Evolutionary conservation across 2,888 invertebrate genomes (phyloP), one percentile per base, ranked within the genome.

Genomic region (Coenonympha arcania): DNA sequence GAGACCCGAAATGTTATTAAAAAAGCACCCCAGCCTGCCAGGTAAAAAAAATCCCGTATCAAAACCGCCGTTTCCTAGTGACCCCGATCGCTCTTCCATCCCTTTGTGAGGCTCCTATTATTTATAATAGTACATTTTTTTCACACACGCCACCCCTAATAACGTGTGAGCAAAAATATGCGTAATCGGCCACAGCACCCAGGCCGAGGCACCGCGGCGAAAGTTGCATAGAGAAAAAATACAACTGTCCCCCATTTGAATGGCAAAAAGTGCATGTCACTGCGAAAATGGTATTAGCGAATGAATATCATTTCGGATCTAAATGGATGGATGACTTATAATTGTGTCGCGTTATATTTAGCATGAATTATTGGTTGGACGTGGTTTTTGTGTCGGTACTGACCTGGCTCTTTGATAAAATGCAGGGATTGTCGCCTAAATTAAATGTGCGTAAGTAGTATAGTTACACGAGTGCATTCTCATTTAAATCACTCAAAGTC

Each of bases 11-110:
- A 72, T 72, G 72, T 69, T 71, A 71, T 81, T 84, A 85, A 83
- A 82, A 73, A 69, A 69, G 73, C 28, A 22, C 82, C 83, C 76
- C 68, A 71, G 72, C 71, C 69, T 63, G 65, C 68, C 82, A 82
- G 86, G 82, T 82, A 86, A 85, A 85, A 85, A 85, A 86, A 77
- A 66, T n/a, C 76, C 77, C 82, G 79, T 80, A 85, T 83, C 79
- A 85, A 84, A 84, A 86, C 85, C 83, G 79, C 82, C 79, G 81
- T 85, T 86, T 86, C 81, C 84, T 85, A 85, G 84, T 86, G 86
- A 86, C 86, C 86, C 86, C 83, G 85, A 86, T 86, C 84, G 76
- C 72, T 84, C 83, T 81, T 73, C 74, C 83, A 84, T 85, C 83
- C 83, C 77, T 80, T 86, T 86, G 85, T 86, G 74, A 64, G 62